phyloP scores from a whole-genome alignment of 2,797 vertebrate genomes.

The Sebastes trivittatus region DNA sequence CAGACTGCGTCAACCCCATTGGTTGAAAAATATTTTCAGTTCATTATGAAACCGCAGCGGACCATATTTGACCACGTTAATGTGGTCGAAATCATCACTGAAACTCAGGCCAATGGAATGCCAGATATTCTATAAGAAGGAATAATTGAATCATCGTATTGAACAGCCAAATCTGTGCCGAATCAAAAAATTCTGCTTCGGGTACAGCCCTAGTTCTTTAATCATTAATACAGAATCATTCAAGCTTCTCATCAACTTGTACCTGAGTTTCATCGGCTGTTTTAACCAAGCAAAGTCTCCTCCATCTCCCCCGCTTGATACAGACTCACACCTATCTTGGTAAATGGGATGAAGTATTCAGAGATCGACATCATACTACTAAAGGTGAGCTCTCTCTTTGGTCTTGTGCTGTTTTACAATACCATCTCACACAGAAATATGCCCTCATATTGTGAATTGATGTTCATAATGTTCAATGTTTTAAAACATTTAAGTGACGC shows the following conservation, averaged over 20 bases:
- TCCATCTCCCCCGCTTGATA: neutral
- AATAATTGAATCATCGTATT: too few species aligned
- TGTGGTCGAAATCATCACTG: too few species aligned
- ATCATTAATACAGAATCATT: neutral
- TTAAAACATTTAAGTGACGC: neutral
- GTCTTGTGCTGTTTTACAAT: neutral
- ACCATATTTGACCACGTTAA: too few species aligned
- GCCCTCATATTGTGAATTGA: neutral
- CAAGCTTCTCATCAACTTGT: neutral
- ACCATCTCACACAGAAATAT: neutral
- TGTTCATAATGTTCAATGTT: neutral
- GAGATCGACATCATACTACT: constrained; percentile 97
- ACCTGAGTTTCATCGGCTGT: neutral
- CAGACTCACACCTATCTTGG: constrained; percentile 92
- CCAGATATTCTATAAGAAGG: too few species aligned
- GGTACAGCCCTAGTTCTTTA: neutral
- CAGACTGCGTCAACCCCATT: too few species aligned
- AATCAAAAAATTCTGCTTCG: too few species aligned
- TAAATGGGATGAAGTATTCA: constrained; percentile 97
- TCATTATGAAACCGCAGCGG: too few species aligned
- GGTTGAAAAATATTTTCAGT: too few species aligned
- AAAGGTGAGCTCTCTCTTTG: constrained; percentile 81
- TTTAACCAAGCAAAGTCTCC: neutral
- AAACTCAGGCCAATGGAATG: too few species aligned
- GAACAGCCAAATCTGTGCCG: too few species aligned